phyloP scores from a whole-genome alignment of 23 tunicate genomes.

The Phallusia fumigata region DNA sequence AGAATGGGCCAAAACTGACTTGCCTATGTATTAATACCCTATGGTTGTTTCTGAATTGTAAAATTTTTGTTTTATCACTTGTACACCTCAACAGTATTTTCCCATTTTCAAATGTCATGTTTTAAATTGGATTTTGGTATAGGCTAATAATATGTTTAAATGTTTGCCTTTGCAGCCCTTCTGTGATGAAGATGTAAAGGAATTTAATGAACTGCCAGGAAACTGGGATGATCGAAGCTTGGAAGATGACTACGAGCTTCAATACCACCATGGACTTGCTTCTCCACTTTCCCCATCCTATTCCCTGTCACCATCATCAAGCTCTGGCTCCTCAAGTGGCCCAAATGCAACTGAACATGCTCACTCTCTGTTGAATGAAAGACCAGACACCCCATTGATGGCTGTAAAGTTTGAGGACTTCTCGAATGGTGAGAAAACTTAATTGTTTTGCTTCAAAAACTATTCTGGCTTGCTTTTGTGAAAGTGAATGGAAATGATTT shows the following conservation, averaged over 20 bases:
- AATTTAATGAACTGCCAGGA: conserved; percentile 35
- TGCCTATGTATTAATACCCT: too few relatives aligned
- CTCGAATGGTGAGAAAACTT: conserved; percentile 57
- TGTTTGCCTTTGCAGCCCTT: conserved; percentile 62
- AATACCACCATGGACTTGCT: conserved; percentile 42
- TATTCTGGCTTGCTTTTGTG: not conserved
- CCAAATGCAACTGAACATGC: conserved; percentile 45
- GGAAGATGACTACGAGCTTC: conserved; percentile 41
- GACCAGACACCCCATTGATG: conserved; percentile 90
- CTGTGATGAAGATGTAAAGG: conserved; percentile 84
- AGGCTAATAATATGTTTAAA: too few relatives aligned
- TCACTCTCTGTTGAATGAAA: conserved; percentile 79
- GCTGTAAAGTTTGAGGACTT: conserved; percentile 94
- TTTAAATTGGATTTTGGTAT: too few relatives aligned
- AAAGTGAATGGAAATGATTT: too few relatives aligned
- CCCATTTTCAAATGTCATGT: too few relatives aligned
- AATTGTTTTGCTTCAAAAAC: not conserved
- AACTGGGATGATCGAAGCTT: conserved; percentile 31
- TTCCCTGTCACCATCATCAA: conserved; percentile 71
- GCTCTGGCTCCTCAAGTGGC: conserved; percentile 50
- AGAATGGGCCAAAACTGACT: too few relatives aligned
- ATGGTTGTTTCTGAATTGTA: too few relatives aligned
- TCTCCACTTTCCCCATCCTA: conserved; percentile 44
- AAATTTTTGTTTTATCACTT: too few relatives aligned
- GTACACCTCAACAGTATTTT: too few relatives aligned